These are phyloP conservation scores for Anguilla marmorata DNA, from an alignment of 2,797 vertebrate genomes.

Conservation along the genomic window DNA sequence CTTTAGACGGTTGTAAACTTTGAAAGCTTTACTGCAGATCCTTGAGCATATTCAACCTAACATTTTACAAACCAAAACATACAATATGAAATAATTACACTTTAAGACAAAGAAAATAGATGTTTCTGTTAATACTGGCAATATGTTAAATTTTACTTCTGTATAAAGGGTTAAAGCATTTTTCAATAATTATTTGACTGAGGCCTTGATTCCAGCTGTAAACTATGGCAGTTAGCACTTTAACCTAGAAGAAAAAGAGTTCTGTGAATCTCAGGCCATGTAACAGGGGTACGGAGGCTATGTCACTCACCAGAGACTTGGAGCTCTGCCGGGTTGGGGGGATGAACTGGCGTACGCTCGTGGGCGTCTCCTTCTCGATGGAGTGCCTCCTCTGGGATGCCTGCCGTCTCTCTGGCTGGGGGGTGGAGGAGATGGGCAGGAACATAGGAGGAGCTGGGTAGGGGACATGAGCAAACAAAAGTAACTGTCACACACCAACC, in stretches of 20 bases:
- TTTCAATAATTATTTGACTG: background rate
- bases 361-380: slow-evolving; percentile 97
- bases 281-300: background rate
- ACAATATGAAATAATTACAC: too few species aligned
- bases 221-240: background rate
- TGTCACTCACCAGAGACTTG: slow-evolving; percentile 87
- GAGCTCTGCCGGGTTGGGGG: slow-evolving; percentile 88
- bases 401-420: slow-evolving; percentile 91
- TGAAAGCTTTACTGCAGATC: too few species aligned
- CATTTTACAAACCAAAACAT: too few species aligned
- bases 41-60: too few species aligned
- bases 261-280: background rate
- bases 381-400: slow-evolving; percentile 91
- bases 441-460: slow-evolving; percentile 86
- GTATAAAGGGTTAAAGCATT: background rate
- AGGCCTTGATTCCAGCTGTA: background rate
- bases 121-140: too few species aligned
- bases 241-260: background rate
- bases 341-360: slow-evolving; percentile 87
- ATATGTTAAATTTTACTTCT: background rate
- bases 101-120: too few species aligned
- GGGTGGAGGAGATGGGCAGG: slow-evolving; percentile 96
- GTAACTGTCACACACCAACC: background rate
- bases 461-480: background rate
- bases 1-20: background rate